Base-by-base conservation (phyloP, 1,140 invertebrate genomes). In the Rhynchophorus ferrugineus region DNA sequence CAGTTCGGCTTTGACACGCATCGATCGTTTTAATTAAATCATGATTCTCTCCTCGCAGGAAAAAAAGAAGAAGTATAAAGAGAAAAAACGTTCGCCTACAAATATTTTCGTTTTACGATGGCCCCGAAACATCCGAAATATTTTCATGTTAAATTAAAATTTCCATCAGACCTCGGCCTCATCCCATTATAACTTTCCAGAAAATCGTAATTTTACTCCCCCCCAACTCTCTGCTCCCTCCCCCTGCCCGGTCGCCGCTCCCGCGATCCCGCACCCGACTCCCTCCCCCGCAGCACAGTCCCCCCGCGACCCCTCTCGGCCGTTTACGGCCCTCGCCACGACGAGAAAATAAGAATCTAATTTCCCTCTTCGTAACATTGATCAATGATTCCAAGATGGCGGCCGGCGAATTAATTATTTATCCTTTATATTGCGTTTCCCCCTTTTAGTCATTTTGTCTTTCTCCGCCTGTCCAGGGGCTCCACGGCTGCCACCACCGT, bases 371-470 rank as follows among this genome's bases (percentile, higher is more conserved):
- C 44, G 52, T 54, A 48, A 54, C 39, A 44, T 37, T 54, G 52
- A 54, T 54, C 52, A 54, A 54, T 54, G 52, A 48, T 54, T 48
- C 52, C 44, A 54, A 48, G 45, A 48, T 47, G 52, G 44, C 52
- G 16, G 44, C 52, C 41, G 44, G 21, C 52, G 45, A 47, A 54
- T 54, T 54, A 54, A 54, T 54, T 54, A 54, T 54, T 54, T 54
- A 54, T 54, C 52, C 52, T 54, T 54, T 54, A 54, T 49, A 54
- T 54, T 44, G 52, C 52, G 50, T 45, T 48, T 54, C 46, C 52
- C 51, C 49, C 52, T 35, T 54, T 54, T 47, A 54, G 45, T 48
- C 46, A 54, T 49, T 54, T 54, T 54, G 52, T 48, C 37, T 53
- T 46, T 54, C 38, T 36, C 50, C 18, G 20, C 36, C 41, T 14